Evolutionary conservation across 2,888 invertebrate species (phyloP).

Genomic region (Melieria picta): DNA sequence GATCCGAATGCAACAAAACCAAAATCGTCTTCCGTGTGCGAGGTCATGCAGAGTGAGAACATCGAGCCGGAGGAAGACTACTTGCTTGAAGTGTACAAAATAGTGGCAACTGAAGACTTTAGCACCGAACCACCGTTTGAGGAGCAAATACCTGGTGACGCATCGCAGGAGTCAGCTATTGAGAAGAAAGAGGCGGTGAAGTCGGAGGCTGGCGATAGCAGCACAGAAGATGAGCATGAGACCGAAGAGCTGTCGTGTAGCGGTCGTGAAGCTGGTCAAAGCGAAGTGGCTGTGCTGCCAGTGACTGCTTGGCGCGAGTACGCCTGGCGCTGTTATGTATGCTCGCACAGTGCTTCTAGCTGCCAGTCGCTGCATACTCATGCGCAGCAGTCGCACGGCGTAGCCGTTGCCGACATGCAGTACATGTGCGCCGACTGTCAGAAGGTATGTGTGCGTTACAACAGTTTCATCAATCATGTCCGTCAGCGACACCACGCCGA

Average conservation of each 20-base stretch:
- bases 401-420: conserved; percentile 20
- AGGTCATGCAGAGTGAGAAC: not conserved
- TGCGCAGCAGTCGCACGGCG: conserved; percentile 23
- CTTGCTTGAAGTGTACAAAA: not conserved
- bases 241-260: not conserved
- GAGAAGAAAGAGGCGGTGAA: not conserved
- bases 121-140: not conserved
- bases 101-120: not conserved
- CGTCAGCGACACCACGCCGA: conserved; percentile 49
- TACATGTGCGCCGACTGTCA: conserved; percentile 54
- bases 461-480: conserved; percentile 54
- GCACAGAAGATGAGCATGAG: conserved; percentile 21
- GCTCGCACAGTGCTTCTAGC: conserved; percentile 9
- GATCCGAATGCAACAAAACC: not conserved
- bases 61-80: not conserved
- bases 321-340: conserved; percentile 26
- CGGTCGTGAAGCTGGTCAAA: not conserved
- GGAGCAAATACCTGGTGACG: conserved; percentile 6
- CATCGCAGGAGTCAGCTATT: not conserved
- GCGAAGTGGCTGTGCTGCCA: not conserved
- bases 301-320: conserved; percentile 16
- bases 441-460: conserved; percentile 49
- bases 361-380: conserved; percentile 38
- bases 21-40: not conserved
- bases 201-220: conserved; percentile 5